Evolutionary conservation across 2,797 vertebrate species (phyloP).

Genomic region (Amblyopsis hoosieri): DNA sequence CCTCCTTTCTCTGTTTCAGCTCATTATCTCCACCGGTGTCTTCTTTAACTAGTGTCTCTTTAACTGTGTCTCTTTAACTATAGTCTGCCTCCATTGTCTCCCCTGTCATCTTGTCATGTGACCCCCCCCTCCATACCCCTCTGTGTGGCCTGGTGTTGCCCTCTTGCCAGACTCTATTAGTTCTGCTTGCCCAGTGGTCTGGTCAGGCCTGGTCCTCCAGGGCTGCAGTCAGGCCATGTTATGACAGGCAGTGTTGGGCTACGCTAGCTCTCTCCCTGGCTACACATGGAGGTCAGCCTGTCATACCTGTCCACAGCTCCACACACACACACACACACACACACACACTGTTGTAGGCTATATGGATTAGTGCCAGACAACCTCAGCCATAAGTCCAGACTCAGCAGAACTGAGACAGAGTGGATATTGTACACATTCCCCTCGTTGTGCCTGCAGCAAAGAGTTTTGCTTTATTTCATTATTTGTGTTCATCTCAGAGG

Average conservation of each 20-base stretch:
- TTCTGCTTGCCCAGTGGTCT: conserved; percentile 69
- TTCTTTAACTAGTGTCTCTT: conserved; percentile 19
- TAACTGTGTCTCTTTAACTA: conserved; percentile 28
- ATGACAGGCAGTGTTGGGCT: conserved; percentile 73
- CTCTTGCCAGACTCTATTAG: conserved; percentile 76
- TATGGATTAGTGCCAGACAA: conserved; percentile 64
- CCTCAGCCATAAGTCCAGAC: conserved; percentile 53
- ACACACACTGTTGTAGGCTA: conserved; percentile 34
- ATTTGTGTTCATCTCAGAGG: conserved; percentile 39
- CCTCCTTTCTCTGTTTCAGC: conserved; percentile 49
- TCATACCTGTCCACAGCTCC: conserved; percentile 68
- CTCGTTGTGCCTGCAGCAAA: conserved; percentile 30
- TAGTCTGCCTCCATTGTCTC: conserved; percentile 32
- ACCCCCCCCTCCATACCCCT: conserved; percentile 17
- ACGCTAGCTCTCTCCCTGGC: conserved; percentile 58
- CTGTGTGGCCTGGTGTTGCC: conserved; percentile 63
- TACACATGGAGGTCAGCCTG: conserved; percentile 71
- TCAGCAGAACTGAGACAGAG: conserved; percentile 58
- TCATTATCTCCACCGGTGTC: conserved; percentile 47
- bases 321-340: conserved; percentile 5
- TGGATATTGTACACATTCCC: conserved; percentile 41
- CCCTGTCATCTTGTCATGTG: conserved; percentile 47
- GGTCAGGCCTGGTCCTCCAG: conserved; percentile 56
- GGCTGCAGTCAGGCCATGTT: conserved; percentile 62
- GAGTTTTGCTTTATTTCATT: conserved; percentile 30